phyloP scores from a whole-genome alignment of 2,797 vertebrate species.

The Muraenolepis orangiensis region DNA sequence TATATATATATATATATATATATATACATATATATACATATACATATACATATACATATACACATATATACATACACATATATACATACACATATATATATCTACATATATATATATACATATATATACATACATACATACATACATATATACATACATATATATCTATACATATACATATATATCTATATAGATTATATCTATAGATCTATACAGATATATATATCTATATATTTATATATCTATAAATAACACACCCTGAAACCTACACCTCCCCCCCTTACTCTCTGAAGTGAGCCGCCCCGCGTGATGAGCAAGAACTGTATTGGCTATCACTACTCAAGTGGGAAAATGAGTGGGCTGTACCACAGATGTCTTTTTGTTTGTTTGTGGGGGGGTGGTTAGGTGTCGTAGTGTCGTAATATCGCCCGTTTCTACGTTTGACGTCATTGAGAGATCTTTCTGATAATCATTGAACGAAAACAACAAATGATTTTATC shows the following conservation, averaged over 20 bases:
- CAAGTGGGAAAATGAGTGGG: conserved; percentile 51
- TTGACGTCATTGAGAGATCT: conserved; percentile 42
- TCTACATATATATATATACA: too few relatives aligned
- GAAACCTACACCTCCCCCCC: conserved; percentile 45
- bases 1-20: too few relatives aligned
- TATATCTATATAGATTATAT: too few relatives aligned
- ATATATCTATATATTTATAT: conserved; percentile 26
- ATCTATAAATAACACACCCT: conserved; percentile 58
- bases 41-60: too few relatives aligned
- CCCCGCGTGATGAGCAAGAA: conserved; percentile 33
- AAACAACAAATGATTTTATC: conserved; percentile 9
- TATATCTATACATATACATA: too few relatives aligned
- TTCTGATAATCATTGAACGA: conserved; percentile 57
- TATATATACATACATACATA: too few relatives aligned
- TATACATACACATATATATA: too few relatives aligned
- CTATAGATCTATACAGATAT: too few relatives aligned
- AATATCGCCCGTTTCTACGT: background rate
- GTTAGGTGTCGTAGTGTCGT: background rate
- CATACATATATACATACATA: too few relatives aligned
- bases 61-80: too few relatives aligned
- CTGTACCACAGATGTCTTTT: conserved; percentile 44
- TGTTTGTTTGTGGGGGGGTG: conserved; percentile 22
- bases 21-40: too few relatives aligned
- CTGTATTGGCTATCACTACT: conserved; percentile 16
- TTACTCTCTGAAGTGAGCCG: conserved; percentile 37